Conservation (phyloP, 2,113 vertebrate genomes). For the Hippolais icterina region DNA sequence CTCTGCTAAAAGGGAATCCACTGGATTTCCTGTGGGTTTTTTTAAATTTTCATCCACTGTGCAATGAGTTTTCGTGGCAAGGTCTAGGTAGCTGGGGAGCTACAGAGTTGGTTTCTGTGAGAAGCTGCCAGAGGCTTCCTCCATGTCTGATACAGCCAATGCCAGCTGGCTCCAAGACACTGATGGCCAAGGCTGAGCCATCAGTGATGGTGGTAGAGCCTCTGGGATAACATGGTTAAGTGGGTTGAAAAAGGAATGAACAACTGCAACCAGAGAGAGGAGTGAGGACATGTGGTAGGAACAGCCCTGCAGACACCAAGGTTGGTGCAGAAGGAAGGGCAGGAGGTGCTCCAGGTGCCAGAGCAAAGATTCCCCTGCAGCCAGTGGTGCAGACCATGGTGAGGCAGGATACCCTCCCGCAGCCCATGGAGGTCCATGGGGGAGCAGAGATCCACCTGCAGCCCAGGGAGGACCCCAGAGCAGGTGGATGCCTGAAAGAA, state of each 20-base stretch:
- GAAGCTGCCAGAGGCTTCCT: not conserved
- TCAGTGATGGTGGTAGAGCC: not conserved
- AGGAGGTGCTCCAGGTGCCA: not conserved
- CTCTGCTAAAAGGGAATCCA: not conserved
- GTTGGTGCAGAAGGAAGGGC: not conserved
- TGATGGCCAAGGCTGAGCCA: not conserved
- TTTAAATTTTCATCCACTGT: not conserved
- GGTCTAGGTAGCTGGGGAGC: not conserved
- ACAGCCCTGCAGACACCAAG: not conserved
- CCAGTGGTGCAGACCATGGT: accelerated
- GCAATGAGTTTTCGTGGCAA: not conserved
- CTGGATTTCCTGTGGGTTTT: not conserved
- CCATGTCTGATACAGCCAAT: not conserved
- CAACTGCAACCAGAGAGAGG: not conserved
- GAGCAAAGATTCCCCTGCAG: not conserved
- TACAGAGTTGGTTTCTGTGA: not conserved
- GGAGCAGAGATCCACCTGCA: not conserved
- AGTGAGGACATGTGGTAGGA: accelerated
- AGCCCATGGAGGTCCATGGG: not conserved
- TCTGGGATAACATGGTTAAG: not conserved
- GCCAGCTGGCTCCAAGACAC: not conserved
- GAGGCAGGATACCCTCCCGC: not conserved
- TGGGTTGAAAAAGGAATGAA: not conserved
- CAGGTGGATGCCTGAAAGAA: not conserved
- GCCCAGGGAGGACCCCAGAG: not conserved